phyloP scores from a whole-genome alignment of 2,113 vertebrate genomes.

The Turdus rufiventris region DNA sequence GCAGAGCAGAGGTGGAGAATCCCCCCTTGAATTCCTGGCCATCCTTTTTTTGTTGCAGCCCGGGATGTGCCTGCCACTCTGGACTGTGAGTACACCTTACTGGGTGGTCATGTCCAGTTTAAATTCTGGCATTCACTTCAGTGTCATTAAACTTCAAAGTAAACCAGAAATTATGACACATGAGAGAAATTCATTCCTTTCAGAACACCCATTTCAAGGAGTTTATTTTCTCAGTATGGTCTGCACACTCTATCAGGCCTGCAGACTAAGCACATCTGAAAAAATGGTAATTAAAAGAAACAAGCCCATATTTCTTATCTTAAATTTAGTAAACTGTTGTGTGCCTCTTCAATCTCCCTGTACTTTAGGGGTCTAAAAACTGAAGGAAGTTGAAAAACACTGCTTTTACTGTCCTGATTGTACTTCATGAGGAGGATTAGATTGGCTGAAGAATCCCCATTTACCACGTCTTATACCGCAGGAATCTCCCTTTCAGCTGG shows the following conservation, averaged over 20 bases:
- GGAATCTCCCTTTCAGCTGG: background rate
- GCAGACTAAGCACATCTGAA: background rate
- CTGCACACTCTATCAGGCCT: background rate
- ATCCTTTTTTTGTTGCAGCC: background rate
- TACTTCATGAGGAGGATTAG: background rate
- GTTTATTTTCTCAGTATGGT: background rate
- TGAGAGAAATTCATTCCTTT: background rate
- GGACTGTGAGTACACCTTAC: accelerated
- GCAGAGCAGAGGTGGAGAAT: accelerated
- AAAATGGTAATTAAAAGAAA: background rate
- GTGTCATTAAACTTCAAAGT: background rate
- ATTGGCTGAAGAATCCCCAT: background rate
- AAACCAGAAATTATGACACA: background rate
- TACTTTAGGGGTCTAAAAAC: background rate
- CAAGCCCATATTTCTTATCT: background rate
- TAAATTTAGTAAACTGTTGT: background rate
- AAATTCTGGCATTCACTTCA: background rate
- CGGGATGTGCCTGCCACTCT: background rate
- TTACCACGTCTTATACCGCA: background rate
- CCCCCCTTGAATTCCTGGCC: accelerated
- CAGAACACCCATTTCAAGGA: background rate
- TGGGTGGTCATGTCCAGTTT: background rate
- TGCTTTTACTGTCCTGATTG: background rate
- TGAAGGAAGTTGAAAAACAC: background rate
- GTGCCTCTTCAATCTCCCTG: background rate